phyloP scores from a whole-genome alignment of 2,113 vertebrate species.

The Romanogobio albipinnatus region DNA sequence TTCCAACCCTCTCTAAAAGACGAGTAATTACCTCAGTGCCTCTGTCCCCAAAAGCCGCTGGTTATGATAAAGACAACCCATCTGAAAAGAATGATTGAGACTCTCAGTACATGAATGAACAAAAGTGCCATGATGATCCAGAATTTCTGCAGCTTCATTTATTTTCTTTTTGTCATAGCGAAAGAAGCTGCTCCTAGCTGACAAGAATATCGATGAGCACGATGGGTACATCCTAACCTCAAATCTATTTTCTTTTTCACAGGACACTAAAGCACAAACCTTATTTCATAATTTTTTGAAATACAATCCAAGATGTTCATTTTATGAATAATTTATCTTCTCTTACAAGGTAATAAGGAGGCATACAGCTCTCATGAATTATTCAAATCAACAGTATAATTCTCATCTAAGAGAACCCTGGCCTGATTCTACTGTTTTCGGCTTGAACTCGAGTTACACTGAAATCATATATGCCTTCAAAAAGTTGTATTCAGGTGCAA shows the following conservation, averaged over 20 bases:
- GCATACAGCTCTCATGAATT: constrained; percentile 53
- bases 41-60: neutral
- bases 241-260: constrained; percentile 32
- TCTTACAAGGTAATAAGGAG: constrained; percentile 50
- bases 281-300: constrained; percentile 33
- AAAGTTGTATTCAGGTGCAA: neutral
- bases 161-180: constrained; percentile 9
- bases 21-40: constrained; percentile 19
- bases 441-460: neutral
- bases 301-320: constrained; percentile 44
- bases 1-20: neutral
- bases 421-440: constrained; percentile 27
- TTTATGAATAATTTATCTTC: constrained; percentile 56
- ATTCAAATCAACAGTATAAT: constrained; percentile 45
- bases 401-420: constrained; percentile 38
- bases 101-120: neutral
- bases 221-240: neutral
- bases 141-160: neutral
- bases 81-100: constrained; percentile 9
- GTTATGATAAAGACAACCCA: constrained; percentile 27
- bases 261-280: constrained; percentile 16
- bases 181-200: neutral
- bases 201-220: constrained; percentile 20
- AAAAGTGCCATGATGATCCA: constrained; percentile 14
- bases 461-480: neutral